Conservation (phyloP, 2,113 vertebrate genomes). For the Pelvicachromis taeniatus region DNA sequence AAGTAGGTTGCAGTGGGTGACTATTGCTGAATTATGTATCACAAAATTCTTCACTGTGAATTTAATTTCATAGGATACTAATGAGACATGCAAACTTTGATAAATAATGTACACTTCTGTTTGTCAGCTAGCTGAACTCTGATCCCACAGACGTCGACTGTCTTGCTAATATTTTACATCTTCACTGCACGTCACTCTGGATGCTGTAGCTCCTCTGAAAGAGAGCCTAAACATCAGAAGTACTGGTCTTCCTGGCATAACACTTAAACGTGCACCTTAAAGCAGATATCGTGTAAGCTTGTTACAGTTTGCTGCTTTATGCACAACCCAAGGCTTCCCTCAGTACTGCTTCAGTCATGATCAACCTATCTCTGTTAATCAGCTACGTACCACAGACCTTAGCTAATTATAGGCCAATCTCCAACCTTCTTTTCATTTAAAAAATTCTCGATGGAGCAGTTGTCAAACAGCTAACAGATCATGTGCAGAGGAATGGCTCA, state of each 20-base stretch:
- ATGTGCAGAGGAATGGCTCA: background rate
- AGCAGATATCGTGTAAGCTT: background rate
- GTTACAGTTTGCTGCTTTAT: background rate
- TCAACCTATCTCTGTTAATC: background rate
- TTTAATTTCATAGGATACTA: background rate
- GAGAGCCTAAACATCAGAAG: background rate
- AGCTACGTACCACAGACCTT: background rate
- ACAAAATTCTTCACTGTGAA: background rate
- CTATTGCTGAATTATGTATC: background rate
- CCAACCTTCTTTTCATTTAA: fast-evolving
- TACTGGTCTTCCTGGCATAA: background rate
- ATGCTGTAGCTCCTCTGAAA: background rate
- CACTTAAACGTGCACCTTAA: background rate
- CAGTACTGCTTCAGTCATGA: background rate
- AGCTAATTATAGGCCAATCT: background rate
- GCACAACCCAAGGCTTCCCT: background rate
- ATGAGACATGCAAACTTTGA: background rate
- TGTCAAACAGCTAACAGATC: background rate
- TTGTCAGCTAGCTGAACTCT: background rate
- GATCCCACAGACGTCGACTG: background rate
- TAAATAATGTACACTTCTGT: background rate
- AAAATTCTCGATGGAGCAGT: fast-evolving
- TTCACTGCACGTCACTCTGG: background rate
- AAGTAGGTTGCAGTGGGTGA: background rate
- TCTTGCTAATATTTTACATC: background rate